A percentile compares a stretch with the other conserved stretches of the same genome.
Evolutionary conservation across 2,888 invertebrate genomes (phyloP).

Genomic region (Tetragnatha montana): DNA sequence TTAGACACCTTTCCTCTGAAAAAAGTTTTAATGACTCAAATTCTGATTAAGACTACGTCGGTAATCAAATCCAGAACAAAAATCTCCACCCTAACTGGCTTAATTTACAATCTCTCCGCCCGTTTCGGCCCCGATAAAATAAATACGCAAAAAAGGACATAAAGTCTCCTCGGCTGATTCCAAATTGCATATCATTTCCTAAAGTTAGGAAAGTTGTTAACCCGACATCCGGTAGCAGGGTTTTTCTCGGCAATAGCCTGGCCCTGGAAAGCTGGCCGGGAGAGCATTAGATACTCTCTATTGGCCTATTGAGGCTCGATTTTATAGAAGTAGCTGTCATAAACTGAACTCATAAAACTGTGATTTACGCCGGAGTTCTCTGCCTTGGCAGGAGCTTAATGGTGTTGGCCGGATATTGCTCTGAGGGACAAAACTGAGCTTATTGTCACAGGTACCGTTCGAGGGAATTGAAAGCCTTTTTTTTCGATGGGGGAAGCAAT

Average conservation of each 20-base stretch:
- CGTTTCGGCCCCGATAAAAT: conserved; percentile 13
- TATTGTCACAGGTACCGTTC: conserved; percentile 26
- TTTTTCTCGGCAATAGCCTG: conserved; percentile 43
- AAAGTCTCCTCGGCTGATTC: conserved; percentile 47
- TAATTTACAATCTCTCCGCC: no score
- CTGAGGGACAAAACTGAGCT: conserved; percentile 48
- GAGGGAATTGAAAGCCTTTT: conserved; percentile 20
- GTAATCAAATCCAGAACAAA: neutral
- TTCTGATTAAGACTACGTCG: neutral
- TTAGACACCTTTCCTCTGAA: neutral
- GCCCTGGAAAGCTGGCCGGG: conserved; percentile 32
- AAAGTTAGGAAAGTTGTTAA: conserved; percentile 61
- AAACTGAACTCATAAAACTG: conserved; percentile 63
- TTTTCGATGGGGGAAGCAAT: neutral
- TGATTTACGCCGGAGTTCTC: conserved; percentile 56
- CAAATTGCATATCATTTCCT: conserved; percentile 64
- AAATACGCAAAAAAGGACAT: conserved; percentile 17
- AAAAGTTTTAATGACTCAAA: neutral
- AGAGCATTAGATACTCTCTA: conserved; percentile 64
- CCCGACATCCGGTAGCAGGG: conserved; percentile 42
- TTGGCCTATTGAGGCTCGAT: conserved; percentile 60
- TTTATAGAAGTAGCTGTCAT: conserved; percentile 68
- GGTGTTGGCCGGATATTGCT: conserved; percentile 58
- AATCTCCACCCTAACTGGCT: conserved; percentile 11
- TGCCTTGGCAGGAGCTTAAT: conserved; percentile 47